Base-by-base conservation (phyloP, 1,140 invertebrate species). In the Trichomalopsis sarcophagae region DNA sequence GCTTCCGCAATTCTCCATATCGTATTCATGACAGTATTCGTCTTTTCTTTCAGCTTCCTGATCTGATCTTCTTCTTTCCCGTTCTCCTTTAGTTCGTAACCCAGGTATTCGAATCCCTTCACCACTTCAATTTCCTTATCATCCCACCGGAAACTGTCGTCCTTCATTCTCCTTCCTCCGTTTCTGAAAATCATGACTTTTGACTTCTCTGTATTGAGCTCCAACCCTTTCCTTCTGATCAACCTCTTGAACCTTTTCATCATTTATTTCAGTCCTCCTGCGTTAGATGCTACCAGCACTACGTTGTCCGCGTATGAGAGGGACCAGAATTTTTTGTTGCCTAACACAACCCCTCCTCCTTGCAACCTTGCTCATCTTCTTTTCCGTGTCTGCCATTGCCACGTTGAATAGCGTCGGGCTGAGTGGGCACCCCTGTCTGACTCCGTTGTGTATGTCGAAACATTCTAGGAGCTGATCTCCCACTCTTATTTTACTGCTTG, bases 111-210 rank as follows among this genome's bases (percentile, higher is more conserved):
- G 50, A 62, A 62, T 11, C 50, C 6, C 50, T 33, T 33, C 33
- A 33, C 33, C 33, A 33, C 33, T 33, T 33, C 33, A 33, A 33
- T 33, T 33, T 33, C 50, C 21, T 62, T 62, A 14, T 21, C 50
- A 14, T 62, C 21, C 11, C 11, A 14, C 21, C 21, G 11, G 50
- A 62, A 62, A 62, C 50, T 62, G 50, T 71, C 68, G n/a, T 66
- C n/a, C 21, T 84, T 87, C 47, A 33, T 84, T 27, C 50, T 62
- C 21, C 73, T 81, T 50, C 79, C 80, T 14, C 78, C 82, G 4
- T 75, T 84, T 47, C 85, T 82, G 30, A 86, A 87, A 4, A 79
- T 47, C 82, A 87, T 73, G 17, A 87, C 80, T 66, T 86, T 84
- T 66, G 85, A 74, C 68, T 87, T 87, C 23, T 74, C 71, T 30